Evolutionary conservation across 2,113 vertebrate species (phyloP), one percentile per base, ranked within the genome.

Genomic region (Bubo blakistoni): DNA sequence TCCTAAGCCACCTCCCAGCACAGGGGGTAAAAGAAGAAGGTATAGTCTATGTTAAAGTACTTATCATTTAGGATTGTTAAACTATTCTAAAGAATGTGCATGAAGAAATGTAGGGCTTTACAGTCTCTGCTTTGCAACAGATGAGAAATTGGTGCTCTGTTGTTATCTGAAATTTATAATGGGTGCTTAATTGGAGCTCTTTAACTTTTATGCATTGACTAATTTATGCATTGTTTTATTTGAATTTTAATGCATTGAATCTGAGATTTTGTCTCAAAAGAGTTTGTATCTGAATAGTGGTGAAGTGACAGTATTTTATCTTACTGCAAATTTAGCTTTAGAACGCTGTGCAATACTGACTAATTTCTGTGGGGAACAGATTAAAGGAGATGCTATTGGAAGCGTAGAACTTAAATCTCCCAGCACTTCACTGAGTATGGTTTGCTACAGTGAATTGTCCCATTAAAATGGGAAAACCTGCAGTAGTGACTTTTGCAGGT

Each of bases 1-100:
- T 13, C 99, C 99, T 26, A 99, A 99, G 89, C 98, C 99, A 11
- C 81, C 97, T 81, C 98, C 98, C 87, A 98, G 97, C 95, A 97
- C 98, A 49, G 98, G 99, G 62, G 99, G 98, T 58, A 99, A 99
- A 98, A 99, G 99, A 97, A 98, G 99, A 98, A 99, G 99, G 99
- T 99, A 98, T 72, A 86, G 69, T 93, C 61, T 94, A 1, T 76
- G 30, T 70, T 88, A 52, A 86, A 91, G 30, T 92, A 61, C 27
- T 90, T 83, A 21, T 42, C 0, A 13, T 90, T 90, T 83, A 47
- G 79, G 58, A 57, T 91, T 91, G 21, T 81, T 92, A 44, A 86
- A 76, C 59, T 88, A 3, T 84, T 94, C 30, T 81, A 55, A 76
- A 78, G 55, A 94, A 73, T 0, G 0, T 67, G 81, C 57, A 21